Percentiles rank a stretch among this genome's conserved stretches.
phyloP scores from a whole-genome alignment of 2,113 vertebrate species.

The Perca schrenkii region DNA sequence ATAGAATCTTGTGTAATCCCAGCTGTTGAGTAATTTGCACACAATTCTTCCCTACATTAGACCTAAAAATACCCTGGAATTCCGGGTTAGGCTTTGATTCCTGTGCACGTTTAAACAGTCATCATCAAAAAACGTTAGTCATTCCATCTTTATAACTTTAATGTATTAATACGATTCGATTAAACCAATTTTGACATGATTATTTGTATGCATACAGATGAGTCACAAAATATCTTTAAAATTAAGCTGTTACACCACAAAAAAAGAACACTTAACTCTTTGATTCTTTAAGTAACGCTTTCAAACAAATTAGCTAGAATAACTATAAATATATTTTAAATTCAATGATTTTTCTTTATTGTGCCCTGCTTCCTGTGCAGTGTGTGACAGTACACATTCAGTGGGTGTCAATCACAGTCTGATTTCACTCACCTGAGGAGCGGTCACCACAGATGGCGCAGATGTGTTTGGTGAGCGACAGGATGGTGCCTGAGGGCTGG shows the following conservation, averaged over 20 bases:
- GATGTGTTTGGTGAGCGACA: slow-evolving; percentile 99
- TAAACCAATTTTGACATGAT: not conserved
- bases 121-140: not conserved
- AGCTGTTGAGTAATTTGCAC: slow-evolving; percentile 33
- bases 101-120: not conserved
- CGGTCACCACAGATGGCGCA: slow-evolving; percentile 99
- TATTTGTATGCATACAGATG: not conserved
- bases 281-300: too few species aligned
- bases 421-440: slow-evolving; percentile 91
- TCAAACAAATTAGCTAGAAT: too few species aligned
- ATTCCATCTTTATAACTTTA: not conserved
- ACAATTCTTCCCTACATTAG: slow-evolving; percentile 18
- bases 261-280: not conserved
- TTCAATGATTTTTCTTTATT: not conserved
- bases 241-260: too few species aligned
- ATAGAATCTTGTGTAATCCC: slow-evolving; percentile 19
- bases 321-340: not conserved
- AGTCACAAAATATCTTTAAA: not conserved
- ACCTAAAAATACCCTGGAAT: not conserved
- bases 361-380: not conserved
- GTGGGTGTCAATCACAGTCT: not conserved
- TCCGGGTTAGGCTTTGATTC: slow-evolving; percentile 7
- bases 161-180: not conserved
- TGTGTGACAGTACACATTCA: not conserved
- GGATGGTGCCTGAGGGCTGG: slow-evolving; percentile 89